Base-by-base conservation (phyloP, 2,113 vertebrate species). In the Sander vitreus region DNA sequence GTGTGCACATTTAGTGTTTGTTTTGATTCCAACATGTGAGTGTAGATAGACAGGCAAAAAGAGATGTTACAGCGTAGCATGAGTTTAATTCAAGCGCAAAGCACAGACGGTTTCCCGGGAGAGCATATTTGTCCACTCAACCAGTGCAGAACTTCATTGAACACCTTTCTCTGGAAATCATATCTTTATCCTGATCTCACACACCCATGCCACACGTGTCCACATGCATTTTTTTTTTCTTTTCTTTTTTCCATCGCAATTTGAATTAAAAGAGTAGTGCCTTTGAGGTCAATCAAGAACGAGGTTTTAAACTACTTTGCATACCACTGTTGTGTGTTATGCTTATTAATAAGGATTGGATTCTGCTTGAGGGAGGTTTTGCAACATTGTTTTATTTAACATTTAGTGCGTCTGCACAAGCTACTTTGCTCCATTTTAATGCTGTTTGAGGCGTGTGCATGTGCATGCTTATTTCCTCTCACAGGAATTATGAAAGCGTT, bases 111-210 rank as follows among this genome's bases (percentile, higher is more conserved):
- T 78, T 86, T 91, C 90, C 87, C 85, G 2, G 64, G 86, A 87
- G 92, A 91, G 66, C 85, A 78, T 27, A 86, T 92, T 91, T 92
- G 84, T 87, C 89, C 89, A 92, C 67, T 88, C 89, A 92, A 88
- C 87, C 92, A 88, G 80, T 80, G 76, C 82, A 80, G 79, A 92
- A 89, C 77, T 85, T 89, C 82, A 92, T 65, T 85, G 76, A 90
- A 85, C 82, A 89, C 92, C 89, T 93, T 89, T 85, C 76, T 76
- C n/a, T 64, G 54, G 63, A 80, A 88, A 85, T 89, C 75, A 83
- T 80, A 78, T 90, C 88, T 92, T 88, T 57, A 83, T 90, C 76
- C 57, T 67, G 66, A 85, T 72, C 27, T 50, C 53, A 82, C 63
- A 90, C 73, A 85, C 39, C 16, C 60, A 19, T 58, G 57, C 36